phyloP scores from a whole-genome alignment of 2,888 invertebrate genomes.

The Phyto melanocephala region DNA sequence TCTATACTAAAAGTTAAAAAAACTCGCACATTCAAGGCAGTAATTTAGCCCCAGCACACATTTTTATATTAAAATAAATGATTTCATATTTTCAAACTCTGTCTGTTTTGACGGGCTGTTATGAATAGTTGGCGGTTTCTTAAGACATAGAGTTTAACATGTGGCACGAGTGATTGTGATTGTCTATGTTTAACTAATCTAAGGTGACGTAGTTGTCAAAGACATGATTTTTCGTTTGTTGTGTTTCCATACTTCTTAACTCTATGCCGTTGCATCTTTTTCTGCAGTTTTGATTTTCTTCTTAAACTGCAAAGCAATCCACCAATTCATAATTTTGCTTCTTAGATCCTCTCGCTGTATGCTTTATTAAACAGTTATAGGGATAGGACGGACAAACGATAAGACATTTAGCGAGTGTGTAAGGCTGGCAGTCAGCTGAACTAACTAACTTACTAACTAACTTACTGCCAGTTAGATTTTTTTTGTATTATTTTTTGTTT shows the following conservation, averaged over 20 bases:
- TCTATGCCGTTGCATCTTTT: neutral
- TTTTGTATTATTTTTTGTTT: too few species aligned
- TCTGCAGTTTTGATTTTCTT: conserved; percentile 1
- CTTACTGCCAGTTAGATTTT: conserved; percentile 17
- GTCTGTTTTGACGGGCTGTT: conserved; percentile 23
- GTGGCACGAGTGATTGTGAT: conserved; percentile 65
- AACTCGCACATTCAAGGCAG: too few species aligned
- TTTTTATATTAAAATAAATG: neutral
- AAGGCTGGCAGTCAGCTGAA: neutral
- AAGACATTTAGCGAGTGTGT: conserved; percentile 3
- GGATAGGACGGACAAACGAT: conserved; percentile 33
- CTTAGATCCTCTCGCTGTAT: conserved; percentile 60
- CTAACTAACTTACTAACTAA: neutral
- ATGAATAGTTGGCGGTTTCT: conserved; percentile 55
- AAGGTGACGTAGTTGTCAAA: conserved; percentile 65
- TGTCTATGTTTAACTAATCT: conserved; percentile 60
- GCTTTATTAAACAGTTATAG: conserved; percentile 37
- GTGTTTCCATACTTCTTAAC: conserved; percentile 5
- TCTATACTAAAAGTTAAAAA: too few species aligned
- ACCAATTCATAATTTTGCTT: conserved; percentile 49
- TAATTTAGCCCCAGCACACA: too few species aligned
- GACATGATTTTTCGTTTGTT: conserved; percentile 47
- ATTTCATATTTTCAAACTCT: conserved; percentile 24
- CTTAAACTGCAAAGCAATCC: conserved; percentile 43
- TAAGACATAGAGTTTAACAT: conserved; percentile 59